Percentiles rank a stretch among this genome's conserved stretches.
These are phyloP conservation scores for Drosophila rufa DNA, from an alignment of 1,140 invertebrate species.

Conservation along the genomic window DNA sequence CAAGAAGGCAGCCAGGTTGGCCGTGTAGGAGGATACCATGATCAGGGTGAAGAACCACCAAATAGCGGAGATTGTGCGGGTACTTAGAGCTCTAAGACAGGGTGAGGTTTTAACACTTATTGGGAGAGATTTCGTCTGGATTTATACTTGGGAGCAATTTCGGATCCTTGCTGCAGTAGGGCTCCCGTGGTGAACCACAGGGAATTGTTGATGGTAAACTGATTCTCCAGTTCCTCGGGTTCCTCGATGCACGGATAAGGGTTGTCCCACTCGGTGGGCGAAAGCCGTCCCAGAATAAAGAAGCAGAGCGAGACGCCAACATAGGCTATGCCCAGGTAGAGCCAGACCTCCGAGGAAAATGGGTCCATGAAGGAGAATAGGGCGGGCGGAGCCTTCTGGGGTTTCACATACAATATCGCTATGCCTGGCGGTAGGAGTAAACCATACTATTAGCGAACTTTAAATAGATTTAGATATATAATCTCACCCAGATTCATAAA, in stretches of 20 bases:
- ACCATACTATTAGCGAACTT: background rate
- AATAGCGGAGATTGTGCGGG: constrained; percentile 91
- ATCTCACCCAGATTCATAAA: constrained; percentile 93
- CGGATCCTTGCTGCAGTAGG: constrained; percentile 94
- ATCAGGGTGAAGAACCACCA: constrained; percentile 99
- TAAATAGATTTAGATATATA: accelerated
- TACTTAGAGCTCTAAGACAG: constrained; percentile 89
- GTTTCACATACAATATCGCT: constrained; percentile 93
- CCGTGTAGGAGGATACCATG: constrained; percentile 98
- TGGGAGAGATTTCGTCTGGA: too few species aligned
- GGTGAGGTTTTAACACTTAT: background rate
- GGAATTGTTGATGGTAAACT: constrained; percentile 93
- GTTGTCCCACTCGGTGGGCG: constrained; percentile 93
- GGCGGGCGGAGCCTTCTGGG: constrained; percentile 91
- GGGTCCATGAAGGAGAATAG: constrained; percentile 96
- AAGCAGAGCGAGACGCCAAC: constrained; percentile 92
- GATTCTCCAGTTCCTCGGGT: constrained; percentile 91
- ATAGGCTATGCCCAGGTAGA: constrained; percentile 91
- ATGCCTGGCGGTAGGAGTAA: constrained; percentile 87
- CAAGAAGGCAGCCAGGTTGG: constrained; percentile 97
- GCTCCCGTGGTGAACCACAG: constrained; percentile 93
- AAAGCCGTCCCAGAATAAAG: constrained; percentile 92
- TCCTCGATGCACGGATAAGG: constrained; percentile 92
- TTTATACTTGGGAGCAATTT: constrained; percentile 91
- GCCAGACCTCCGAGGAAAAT: constrained; percentile 93